phyloP scores from a whole-genome alignment of 2,113 vertebrate genomes.

The Penelope pileata region DNA sequence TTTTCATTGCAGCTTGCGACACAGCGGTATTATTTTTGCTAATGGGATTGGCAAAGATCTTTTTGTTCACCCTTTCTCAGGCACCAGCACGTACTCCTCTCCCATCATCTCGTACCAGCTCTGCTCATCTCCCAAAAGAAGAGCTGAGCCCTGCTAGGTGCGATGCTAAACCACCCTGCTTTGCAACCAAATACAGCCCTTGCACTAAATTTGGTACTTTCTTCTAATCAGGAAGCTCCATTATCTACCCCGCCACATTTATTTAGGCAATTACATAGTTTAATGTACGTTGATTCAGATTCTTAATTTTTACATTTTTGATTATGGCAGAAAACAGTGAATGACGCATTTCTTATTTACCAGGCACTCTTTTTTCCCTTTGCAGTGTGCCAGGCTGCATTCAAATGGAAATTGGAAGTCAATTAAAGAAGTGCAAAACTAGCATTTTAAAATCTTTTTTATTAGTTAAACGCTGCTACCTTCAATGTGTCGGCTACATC shows the following conservation, averaged over 20 bases:
- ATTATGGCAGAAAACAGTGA: background rate
- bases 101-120: background rate
- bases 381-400: background rate
- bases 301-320: conserved; percentile 38
- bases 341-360: conserved; percentile 5
- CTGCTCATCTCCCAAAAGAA: background rate
- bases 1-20: background rate
- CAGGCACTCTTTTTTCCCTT: background rate
- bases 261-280: conserved; percentile 24
- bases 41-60: rapidly evolving
- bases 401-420: conserved; percentile 6
- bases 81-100: rapidly evolving
- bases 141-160: background rate
- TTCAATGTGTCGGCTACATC: background rate
- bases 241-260: background rate
- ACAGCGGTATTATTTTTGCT: background rate
- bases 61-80: background rate
- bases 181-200: background rate
- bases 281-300: conserved; percentile 27
- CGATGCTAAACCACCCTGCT: rapidly evolving
- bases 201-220: background rate
- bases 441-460: conserved; percentile 38
- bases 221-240: conserved; percentile 14
- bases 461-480: conserved; percentile 3
- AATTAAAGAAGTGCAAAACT: conserved; percentile 47